phyloP scores from a whole-genome alignment of 53 echinoderm and acorn worm genomes.

The Holothuria leucospilota region DNA sequence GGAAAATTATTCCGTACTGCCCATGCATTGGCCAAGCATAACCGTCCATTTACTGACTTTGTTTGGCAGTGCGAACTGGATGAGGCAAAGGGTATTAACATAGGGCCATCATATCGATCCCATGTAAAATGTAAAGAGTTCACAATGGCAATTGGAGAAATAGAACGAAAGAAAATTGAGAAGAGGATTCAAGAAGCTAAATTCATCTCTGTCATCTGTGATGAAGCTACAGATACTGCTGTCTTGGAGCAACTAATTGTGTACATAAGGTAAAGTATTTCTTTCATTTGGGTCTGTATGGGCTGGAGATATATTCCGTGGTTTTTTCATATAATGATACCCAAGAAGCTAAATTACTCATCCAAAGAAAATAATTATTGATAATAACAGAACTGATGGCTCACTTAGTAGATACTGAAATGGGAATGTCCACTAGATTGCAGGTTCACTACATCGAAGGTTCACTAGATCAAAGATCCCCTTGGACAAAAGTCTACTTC shows the following conservation, averaged over 20 bases:
- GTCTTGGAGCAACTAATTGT: background rate
- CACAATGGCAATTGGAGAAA: background rate
- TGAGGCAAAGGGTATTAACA: slow-evolving; percentile 34
- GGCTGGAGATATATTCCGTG: too few relatives aligned
- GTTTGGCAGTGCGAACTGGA: slow-evolving; percentile 53
- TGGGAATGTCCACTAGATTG: too few relatives aligned
- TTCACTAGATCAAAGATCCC: too few relatives aligned
- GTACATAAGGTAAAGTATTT: background rate
- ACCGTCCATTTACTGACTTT: slow-evolving; percentile 55
- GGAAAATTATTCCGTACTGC: slow-evolving; percentile 51
- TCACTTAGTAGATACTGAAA: too few relatives aligned
- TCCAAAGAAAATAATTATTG: too few relatives aligned
- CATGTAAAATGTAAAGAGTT: slow-evolving; percentile 31
- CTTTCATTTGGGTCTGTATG: too few relatives aligned
- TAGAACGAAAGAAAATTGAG: background rate
- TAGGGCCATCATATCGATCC: slow-evolving; percentile 35
- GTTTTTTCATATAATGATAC: too few relatives aligned
- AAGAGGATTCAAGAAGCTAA: background rate
- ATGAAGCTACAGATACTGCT: background rate
- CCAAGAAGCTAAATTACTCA: too few relatives aligned
- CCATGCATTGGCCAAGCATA: slow-evolving; percentile 59
- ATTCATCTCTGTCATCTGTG: background rate
- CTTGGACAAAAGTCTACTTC: too few relatives aligned
- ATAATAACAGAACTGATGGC: too few relatives aligned
- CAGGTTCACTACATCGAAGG: too few relatives aligned